Evolutionary conservation across 2,113 vertebrate species (phyloP).

Genomic region (Hassar affinis): DNA sequence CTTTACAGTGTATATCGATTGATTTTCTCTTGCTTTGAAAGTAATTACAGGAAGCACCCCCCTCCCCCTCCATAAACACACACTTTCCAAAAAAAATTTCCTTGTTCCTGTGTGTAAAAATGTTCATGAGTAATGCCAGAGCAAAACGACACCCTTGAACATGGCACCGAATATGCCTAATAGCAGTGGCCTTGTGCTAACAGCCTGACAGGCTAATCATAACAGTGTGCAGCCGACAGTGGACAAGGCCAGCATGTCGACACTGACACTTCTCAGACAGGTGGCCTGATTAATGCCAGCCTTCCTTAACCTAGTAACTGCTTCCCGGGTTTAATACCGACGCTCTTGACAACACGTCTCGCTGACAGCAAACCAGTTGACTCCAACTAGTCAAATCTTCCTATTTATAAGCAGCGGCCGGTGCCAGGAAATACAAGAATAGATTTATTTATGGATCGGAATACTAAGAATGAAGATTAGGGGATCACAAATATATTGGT

Average conservation of each 20-base stretch:
- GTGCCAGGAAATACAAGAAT: not conserved
- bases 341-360: not conserved
- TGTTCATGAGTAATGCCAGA: not conserved
- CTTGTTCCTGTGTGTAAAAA: not conserved
- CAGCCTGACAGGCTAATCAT: conserved; percentile 35
- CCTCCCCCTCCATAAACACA: too few relatives aligned
- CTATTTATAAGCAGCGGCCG: not conserved
- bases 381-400: not conserved
- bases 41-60: conserved; percentile 21
- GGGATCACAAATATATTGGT: not conserved
- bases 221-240: conserved; percentile 8
- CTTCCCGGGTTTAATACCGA: not conserved
- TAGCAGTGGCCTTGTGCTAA: conserved; percentile 21
- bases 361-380: not conserved
- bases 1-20: not conserved
- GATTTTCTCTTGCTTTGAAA: conserved; percentile 11
- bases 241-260: not conserved
- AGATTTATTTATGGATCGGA: not conserved
- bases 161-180: not conserved
- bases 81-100: too few relatives aligned
- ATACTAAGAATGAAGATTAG: not conserved
- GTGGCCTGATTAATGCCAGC: conserved; percentile 29
- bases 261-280: conserved; percentile 14
- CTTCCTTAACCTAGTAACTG: conserved; percentile 25
- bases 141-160: not conserved